Evolutionary conservation across 2,888 invertebrate genomes (phyloP), one percentile per base, ranked within the genome.

Genomic region (Trichogramma dendrolimi): DNA sequence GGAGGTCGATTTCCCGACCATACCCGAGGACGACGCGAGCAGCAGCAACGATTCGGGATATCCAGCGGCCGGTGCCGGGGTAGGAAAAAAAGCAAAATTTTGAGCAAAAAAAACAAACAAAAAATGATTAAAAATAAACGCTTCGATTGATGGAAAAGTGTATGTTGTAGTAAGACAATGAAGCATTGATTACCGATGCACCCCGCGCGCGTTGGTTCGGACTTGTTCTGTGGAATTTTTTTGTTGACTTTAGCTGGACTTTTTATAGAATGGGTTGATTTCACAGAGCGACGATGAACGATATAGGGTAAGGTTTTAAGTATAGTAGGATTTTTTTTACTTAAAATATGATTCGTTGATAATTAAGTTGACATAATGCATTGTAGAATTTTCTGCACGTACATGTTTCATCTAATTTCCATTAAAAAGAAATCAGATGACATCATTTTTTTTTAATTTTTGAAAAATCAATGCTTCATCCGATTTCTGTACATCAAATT

Each of bases 51-150:
- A 27, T 27, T 27, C 27, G 27, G 27, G 27, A 27, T 27, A 27
- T 27, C 27, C 27, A 27, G 53, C 53, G 5, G 62, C 50, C 55
- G 73, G 70, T 65, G 74, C 70, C 69, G 75, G 74, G 75, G 74
- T 75, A 75, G 71, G 74, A 69, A 69, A 67, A 56, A 64, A 68
- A 65, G 71, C 61, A 73, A 61, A 44, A 55, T 55, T 60, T 27
- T 53, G 55, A 51, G 49, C 57, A 55, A 27, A 27, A 27, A 14
- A 27, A 27, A 27, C 2, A 27, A 27, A 27, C 53, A 47, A 27
- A 38, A 39, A 59, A 52, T 10, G 39, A 49, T 40, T 10, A 42
- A 48, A 10, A 10, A 8, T 43, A 6, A 50, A 46, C 50, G 8
- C 53, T n/a, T 11, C 48, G 48, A 11, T 48, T 11, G 11, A 48